These are phyloP conservation scores for Crotalus viridis DNA, from an alignment of 2,113 vertebrate genomes.

Conservation along the genomic window DNA sequence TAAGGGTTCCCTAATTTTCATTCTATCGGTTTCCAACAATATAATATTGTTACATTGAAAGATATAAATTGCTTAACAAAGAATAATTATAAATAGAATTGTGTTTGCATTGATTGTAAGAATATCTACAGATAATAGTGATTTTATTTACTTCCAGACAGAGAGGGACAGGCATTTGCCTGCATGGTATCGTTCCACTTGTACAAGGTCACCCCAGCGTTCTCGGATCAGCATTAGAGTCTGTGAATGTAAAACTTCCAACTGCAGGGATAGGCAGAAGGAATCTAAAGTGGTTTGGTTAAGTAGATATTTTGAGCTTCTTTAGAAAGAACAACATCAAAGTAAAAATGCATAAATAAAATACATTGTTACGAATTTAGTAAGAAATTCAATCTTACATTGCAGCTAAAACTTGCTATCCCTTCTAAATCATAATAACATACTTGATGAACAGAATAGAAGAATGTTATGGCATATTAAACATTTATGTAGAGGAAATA, in stretches of 20 bases:
- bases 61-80: background rate
- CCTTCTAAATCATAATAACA: background rate
- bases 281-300: constrained; percentile 82
- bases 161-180: constrained; percentile 93
- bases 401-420: background rate
- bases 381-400: background rate
- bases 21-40: background rate
- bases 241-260: constrained; percentile 97
- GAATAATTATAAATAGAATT: background rate
- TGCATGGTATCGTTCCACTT: constrained; percentile 91
- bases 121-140: background rate
- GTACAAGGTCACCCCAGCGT: constrained; percentile 98
- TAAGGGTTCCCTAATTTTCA: background rate
- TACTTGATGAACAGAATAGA: background rate
- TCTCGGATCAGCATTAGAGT: constrained; percentile 94
- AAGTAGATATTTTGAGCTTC: constrained; percentile 69
- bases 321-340: background rate
- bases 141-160: constrained; percentile 94
- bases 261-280: constrained; percentile 95
- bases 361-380: background rate
- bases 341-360: background rate
- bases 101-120: background rate
- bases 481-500: background rate
- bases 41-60: background rate
- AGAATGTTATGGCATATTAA: background rate